These are phyloP conservation scores for Eristalinus aeneus DNA, from an alignment of 2,888 invertebrate genomes.

Conservation along the genomic window DNA sequence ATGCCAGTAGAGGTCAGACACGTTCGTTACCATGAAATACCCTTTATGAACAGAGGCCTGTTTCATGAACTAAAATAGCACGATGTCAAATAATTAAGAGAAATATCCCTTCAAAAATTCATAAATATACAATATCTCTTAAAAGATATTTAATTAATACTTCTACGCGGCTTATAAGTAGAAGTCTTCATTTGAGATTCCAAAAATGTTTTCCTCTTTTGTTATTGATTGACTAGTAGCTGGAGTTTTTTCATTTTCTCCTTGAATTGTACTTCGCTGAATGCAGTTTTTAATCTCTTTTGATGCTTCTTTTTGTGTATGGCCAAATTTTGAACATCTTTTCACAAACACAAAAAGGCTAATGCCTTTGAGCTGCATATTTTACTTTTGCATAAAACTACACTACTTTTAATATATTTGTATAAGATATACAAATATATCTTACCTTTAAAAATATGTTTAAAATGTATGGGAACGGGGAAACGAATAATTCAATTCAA, in stretches of 20 bases:
- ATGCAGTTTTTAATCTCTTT: constrained; percentile 12
- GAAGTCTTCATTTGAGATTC: neutral
- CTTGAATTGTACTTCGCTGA: constrained; percentile 20
- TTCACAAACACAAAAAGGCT: neutral
- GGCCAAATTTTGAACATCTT: constrained; percentile 6
- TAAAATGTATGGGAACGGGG: too few species aligned
- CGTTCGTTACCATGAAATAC: constrained; percentile 10
- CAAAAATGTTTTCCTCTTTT: constrained; percentile 5
- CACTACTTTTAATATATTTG: neutral
- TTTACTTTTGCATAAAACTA: neutral
- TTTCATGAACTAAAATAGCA: constrained; percentile 45
- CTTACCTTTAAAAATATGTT: too few species aligned
- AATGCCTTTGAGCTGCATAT: constrained; percentile 6
- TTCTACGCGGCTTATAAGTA: constrained; percentile 1
- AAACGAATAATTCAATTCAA: too few species aligned
- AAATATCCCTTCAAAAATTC: constrained; percentile 60
- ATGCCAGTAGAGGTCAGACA: constrained; percentile 28
- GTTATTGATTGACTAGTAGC: constrained; percentile 26
- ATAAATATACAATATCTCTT: constrained; percentile 49
- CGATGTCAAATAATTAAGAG: constrained; percentile 57
- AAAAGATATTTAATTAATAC: constrained; percentile 30
- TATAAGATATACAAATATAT: neutral
- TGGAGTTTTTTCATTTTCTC: constrained; percentile 21
- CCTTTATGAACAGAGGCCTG: constrained; percentile 39
- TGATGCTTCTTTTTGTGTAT: neutral